Evolutionary conservation across 2,888 invertebrate species (phyloP).

Genomic region (Conomelus anceps): DNA sequence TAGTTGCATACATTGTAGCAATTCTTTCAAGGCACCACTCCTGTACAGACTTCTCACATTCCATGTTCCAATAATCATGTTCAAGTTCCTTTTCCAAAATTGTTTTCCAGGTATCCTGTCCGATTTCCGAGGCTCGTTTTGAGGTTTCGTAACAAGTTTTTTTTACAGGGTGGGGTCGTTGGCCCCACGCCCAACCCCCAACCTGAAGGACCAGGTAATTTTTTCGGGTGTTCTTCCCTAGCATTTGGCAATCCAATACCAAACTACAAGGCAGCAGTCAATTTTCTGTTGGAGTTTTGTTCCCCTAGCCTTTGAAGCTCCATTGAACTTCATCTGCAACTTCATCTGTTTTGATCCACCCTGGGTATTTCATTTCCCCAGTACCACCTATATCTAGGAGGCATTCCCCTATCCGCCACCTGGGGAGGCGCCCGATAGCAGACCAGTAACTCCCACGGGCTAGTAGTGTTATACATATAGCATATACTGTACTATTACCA

Average conservation of each 20-base stretch:
- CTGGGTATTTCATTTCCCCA: slow-evolving; percentile 22
- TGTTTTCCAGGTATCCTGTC: no score
- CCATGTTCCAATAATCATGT: neutral
- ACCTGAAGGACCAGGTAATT: slow-evolving; percentile 19
- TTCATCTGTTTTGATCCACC: slow-evolving; percentile 24
- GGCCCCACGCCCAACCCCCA: slow-evolving; percentile 19
- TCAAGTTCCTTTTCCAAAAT: no score
- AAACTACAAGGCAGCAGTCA: neutral
- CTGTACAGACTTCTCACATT: neutral
- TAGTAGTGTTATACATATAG: no score
- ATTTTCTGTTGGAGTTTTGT: slow-evolving; percentile 9
- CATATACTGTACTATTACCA: no score
- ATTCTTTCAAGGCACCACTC: neutral
- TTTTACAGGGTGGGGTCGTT: slow-evolving; percentile 5
- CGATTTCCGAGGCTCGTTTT: neutral
- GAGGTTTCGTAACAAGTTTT: neutral
- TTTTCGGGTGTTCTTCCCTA: slow-evolving; percentile 11
- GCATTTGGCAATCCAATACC: slow-evolving; percentile 2
- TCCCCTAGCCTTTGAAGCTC: slow-evolving; percentile 5
- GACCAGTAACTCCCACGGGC: slow-evolving; percentile 12
- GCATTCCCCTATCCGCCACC: slow-evolving; percentile 29
- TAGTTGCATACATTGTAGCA: neutral
- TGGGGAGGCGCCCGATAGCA: slow-evolving; percentile 22
- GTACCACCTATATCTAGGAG: slow-evolving; percentile 27
- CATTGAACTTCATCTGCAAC: slow-evolving; percentile 9